These are phyloP conservation scores for Polyommatus iphigenia DNA, from an alignment of 2,888 invertebrate species.

Conservation along the genomic window DNA sequence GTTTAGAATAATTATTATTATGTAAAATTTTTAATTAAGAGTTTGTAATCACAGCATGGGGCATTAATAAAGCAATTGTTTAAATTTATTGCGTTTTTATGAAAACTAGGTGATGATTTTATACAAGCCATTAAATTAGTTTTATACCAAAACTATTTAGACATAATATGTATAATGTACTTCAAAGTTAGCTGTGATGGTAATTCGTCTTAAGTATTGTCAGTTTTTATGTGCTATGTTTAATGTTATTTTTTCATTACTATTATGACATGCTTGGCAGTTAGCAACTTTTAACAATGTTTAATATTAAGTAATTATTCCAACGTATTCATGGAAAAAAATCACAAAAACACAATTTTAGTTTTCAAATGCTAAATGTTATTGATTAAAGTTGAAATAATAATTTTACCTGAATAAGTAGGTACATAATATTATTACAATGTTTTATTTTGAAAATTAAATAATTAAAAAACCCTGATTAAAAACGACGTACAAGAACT, in stretches of 20 bases:
- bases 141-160: constrained; percentile 15
- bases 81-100: constrained; percentile 18
- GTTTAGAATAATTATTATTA: neutral
- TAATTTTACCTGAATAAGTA: too few relatives aligned
- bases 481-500: neutral
- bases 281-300: neutral
- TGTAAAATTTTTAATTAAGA: constrained; percentile 11
- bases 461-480: neutral
- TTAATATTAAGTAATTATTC: neutral
- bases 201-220: neutral
- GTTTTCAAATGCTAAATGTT: too few relatives aligned
- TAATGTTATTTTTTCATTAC: neutral
- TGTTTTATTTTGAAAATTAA: neutral
- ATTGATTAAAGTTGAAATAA: too few relatives aligned
- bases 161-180: too few relatives aligned
- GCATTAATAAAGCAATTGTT: constrained; percentile 22
- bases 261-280: neutral
- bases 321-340: neutral
- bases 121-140: constrained; percentile 27
- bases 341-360: neutral
- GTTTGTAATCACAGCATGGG: constrained; percentile 14
- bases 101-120: constrained; percentile 23
- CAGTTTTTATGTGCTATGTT: neutral
- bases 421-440: too few relatives aligned
- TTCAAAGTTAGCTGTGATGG: neutral